A percentile compares a stretch with the other conserved stretches of the same genome.
Conservation (phyloP, 2,113 vertebrate species). For the Odobenus rosmarus region DNA sequence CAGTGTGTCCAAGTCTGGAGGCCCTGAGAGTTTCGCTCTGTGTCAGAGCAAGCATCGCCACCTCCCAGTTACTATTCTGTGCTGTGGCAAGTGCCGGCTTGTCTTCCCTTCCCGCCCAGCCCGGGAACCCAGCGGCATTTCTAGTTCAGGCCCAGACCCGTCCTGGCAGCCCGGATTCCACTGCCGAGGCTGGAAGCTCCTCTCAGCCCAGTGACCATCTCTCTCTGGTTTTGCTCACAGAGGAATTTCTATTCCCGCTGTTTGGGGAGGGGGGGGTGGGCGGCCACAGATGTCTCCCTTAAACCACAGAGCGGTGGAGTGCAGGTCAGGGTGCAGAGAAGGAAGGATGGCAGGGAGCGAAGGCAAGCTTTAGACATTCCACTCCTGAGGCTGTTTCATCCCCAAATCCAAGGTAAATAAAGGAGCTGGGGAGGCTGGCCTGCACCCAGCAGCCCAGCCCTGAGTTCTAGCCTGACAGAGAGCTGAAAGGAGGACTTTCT, state of each 20-base stretch:
- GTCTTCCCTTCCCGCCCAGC: constrained; percentile 67
- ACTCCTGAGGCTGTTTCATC: neutral
- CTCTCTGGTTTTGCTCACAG: constrained; percentile 33
- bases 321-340: neutral
- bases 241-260: neutral
- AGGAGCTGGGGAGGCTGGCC: neutral
- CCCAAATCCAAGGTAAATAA: neutral
- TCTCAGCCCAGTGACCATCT: constrained; percentile 53
- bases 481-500: neutral
- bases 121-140: constrained; percentile 46
- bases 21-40: constrained; percentile 72
- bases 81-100: constrained; percentile 69
- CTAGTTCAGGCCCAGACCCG: constrained; percentile 75
- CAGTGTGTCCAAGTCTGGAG: neutral
- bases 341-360: neutral
- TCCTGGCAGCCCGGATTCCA: constrained; percentile 71
- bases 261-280: neutral
- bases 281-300: neutral
- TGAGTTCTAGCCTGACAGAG: neutral
- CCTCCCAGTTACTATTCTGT: constrained; percentile 55
- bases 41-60: constrained; percentile 40
- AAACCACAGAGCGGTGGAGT: neutral
- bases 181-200: constrained; percentile 25
- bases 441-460: neutral
- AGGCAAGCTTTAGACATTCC: neutral